Evolutionary conservation across 2,113 vertebrate genomes (phyloP).

Genomic region (Cryptomyrus ogoouensis): DNA sequence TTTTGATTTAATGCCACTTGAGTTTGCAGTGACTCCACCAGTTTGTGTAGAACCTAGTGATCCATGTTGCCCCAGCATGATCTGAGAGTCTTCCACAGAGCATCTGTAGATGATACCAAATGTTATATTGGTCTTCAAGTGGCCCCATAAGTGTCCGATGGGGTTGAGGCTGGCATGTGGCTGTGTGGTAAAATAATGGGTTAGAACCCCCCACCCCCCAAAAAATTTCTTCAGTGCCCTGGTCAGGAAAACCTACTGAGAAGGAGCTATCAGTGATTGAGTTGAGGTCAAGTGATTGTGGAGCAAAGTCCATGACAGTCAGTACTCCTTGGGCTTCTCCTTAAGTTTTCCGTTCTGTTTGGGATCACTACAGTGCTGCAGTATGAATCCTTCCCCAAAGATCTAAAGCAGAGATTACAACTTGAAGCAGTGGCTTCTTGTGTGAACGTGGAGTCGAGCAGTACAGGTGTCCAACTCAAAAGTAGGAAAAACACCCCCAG

Average conservation of each 20-base stretch:
- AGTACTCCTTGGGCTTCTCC: neutral
- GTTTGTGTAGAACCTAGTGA: neutral
- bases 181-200: neutral
- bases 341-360: neutral
- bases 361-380: neutral
- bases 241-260: neutral
- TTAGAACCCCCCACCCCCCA: neutral
- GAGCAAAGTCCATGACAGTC: neutral
- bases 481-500: neutral
- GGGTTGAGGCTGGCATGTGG: neutral
- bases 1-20: neutral
- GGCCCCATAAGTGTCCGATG: neutral
- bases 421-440: neutral
- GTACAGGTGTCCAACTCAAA: neutral
- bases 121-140: neutral
- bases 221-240: neutral
- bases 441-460: neutral
- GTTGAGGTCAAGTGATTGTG: neutral
- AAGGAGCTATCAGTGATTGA: neutral
- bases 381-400: neutral
- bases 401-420: neutral
- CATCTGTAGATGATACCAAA: neutral
- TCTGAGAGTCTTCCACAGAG: neutral
- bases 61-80: neutral
- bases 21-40: neutral